Conservation (phyloP, 2,113 vertebrate species). For the Perca flavescens region DNA sequence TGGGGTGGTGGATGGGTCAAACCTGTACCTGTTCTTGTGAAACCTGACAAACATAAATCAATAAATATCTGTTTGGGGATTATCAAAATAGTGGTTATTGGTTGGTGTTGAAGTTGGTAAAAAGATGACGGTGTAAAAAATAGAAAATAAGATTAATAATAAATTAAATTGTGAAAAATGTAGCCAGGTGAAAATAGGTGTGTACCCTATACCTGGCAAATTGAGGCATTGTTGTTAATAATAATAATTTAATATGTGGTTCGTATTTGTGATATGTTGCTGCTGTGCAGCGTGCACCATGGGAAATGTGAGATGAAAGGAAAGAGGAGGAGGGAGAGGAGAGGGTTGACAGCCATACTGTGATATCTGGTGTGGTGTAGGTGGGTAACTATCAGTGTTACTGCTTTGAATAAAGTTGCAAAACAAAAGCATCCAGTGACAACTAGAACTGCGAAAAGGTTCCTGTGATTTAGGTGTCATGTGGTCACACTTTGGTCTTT, state of each 20-base stretch:
- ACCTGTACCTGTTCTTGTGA: no score
- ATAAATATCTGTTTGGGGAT: no score
- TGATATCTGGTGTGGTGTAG: background rate
- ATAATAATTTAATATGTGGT: background rate
- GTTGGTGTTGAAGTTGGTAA: no score
- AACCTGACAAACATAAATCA: no score
- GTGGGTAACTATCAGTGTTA: background rate
- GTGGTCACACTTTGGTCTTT: background rate
- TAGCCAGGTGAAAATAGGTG: no score
- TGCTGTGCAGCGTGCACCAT: background rate
- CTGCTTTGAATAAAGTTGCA: background rate
- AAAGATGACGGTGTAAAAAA: no score
- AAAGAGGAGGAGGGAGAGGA: background rate
- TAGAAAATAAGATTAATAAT: no score
- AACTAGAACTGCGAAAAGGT: conserved; percentile 1
- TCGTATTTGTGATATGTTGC: background rate
- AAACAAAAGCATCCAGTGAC: background rate
- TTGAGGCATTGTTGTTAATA: no score
- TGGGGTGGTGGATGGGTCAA: no score
- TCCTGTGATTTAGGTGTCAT: conserved; percentile 12
- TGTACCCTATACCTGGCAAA: background rate
- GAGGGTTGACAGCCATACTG: background rate
- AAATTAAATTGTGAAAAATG: no score
- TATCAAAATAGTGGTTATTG: no score
- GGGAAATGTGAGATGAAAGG: background rate